Evolutionary conservation across 2,888 invertebrate genomes (phyloP).

Genomic region (Callimorpha dominula): DNA sequence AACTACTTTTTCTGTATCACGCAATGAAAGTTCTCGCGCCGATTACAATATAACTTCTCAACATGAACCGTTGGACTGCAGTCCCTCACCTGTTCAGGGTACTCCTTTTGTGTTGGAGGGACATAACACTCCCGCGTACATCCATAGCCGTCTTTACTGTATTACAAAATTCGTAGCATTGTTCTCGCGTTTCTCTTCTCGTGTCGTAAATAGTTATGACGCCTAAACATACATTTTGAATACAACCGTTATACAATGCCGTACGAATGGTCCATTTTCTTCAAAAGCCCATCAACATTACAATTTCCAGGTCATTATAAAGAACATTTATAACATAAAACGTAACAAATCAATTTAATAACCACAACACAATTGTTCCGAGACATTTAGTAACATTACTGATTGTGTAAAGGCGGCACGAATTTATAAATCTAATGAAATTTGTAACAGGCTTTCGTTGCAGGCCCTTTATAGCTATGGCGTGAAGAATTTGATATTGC

Average conservation of each 20-base stretch:
- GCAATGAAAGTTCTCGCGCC: too few species aligned
- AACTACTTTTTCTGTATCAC: too few species aligned
- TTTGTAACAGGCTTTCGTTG: conserved; percentile 24
- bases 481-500: conserved; percentile 15
- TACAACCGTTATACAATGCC: background rate
- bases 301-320: conserved; percentile 4
- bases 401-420: conserved; percentile 27
- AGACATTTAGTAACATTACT: conserved; percentile 4
- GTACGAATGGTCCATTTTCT: conserved; percentile 9
- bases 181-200: too few species aligned
- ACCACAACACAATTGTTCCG: conserved; percentile 3
- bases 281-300: conserved; percentile 4
- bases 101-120: too few species aligned
- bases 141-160: background rate
- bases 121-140: too few species aligned
- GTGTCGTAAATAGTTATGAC: too few species aligned
- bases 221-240: background rate
- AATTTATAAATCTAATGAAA: conserved; percentile 20
- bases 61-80: too few species aligned
- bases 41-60: too few species aligned
- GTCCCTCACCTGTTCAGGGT: too few species aligned
- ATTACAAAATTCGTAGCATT: background rate
- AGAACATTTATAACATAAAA: conserved; percentile 8
- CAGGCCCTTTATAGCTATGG: conserved; percentile 23
- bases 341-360: conserved; percentile 14